A percentile compares a stretch with the other conserved stretches of the same genome.
Evolutionary conservation across 2,797 vertebrate species (phyloP).

Genomic region (Tangara arthus): DNA sequence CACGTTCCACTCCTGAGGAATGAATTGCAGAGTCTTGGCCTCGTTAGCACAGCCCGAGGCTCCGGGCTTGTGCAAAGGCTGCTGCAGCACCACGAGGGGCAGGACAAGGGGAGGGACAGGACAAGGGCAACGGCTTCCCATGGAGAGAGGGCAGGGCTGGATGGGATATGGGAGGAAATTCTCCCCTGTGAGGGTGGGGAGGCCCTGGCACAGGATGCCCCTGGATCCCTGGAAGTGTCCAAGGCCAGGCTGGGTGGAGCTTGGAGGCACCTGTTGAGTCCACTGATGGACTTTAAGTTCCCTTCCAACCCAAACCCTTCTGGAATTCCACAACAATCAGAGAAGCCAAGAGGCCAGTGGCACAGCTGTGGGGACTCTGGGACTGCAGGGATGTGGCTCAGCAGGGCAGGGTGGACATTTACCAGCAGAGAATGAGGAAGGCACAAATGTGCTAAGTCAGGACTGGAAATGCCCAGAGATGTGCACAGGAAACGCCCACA

Average conservation of each 20-base stretch:
- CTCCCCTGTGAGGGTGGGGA: neutral
- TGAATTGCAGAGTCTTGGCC: neutral
- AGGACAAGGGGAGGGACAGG: neutral
- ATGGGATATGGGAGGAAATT: neutral
- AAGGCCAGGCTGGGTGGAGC: neutral
- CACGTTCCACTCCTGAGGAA: neutral
- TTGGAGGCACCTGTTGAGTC: neutral
- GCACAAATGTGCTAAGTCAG: neutral
- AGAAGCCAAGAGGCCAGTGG: neutral
- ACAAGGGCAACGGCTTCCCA: neutral
- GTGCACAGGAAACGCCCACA: neutral
- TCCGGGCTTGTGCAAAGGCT: neutral
- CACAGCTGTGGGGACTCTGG: neutral
- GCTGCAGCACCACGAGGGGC: neutral
- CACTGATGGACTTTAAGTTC: neutral
- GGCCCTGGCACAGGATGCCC: neutral
- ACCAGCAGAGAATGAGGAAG: neutral
- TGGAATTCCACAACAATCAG: neutral
- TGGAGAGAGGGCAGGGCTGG: rapidly evolving
- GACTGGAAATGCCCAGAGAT: neutral
- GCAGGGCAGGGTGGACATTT: neutral
- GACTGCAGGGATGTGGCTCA: neutral
- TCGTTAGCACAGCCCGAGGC: rapidly evolving
- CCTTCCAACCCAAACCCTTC: neutral
- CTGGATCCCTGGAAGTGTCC: neutral